A percentile compares a stretch with the other conserved stretches of the same genome.
These are phyloP conservation scores for Himalopsyche phryganea DNA, from an alignment of 1,140 invertebrate genomes.

Conservation along the genomic window DNA sequence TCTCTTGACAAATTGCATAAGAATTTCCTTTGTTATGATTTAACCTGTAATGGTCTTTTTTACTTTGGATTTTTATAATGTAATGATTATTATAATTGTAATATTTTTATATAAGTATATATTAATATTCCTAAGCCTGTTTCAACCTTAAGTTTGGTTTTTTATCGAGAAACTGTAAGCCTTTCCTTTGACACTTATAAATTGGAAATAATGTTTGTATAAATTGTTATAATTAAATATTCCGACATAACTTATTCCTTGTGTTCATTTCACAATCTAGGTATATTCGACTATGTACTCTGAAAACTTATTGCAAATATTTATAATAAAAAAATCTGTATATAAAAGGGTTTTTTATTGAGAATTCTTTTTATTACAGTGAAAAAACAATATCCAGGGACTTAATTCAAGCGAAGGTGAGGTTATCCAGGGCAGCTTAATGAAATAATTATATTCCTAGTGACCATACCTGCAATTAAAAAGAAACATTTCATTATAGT, in stretches of 20 bases:
- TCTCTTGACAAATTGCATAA: too few species aligned
- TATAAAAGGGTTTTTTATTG: constrained; percentile 21
- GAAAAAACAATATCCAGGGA: constrained; percentile 1
- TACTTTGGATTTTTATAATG: too few species aligned
- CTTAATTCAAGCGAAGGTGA: background rate
- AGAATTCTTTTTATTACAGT: constrained; percentile 10
- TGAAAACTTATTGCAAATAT: constrained; percentile 21
- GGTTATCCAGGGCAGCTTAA: too few species aligned
- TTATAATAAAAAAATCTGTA: constrained; percentile 21
- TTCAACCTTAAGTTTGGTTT: too few species aligned
- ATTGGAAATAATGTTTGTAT: constrained; percentile 6
- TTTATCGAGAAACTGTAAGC: too few species aligned
- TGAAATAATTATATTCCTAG: constrained; percentile 7
- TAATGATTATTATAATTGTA: too few species aligned
- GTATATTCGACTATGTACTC: constrained; percentile 26
- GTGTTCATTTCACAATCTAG: constrained; percentile 27
- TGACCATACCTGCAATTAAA: constrained; percentile 56
- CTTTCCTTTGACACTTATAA: too few species aligned
- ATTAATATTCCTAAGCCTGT: too few species aligned
- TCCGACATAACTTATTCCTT: constrained; percentile 22
- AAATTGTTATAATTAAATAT: constrained; percentile 7
- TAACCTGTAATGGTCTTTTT: too few species aligned
- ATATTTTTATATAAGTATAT: too few species aligned
- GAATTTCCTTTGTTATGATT: too few species aligned
- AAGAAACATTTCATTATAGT: constrained; percentile 19